Percentiles rank a stretch among this genome's conserved stretches.
Evolutionary conservation across 2,113 vertebrate species (phyloP).

Genomic region (Copsychus sechellarum): DNA sequence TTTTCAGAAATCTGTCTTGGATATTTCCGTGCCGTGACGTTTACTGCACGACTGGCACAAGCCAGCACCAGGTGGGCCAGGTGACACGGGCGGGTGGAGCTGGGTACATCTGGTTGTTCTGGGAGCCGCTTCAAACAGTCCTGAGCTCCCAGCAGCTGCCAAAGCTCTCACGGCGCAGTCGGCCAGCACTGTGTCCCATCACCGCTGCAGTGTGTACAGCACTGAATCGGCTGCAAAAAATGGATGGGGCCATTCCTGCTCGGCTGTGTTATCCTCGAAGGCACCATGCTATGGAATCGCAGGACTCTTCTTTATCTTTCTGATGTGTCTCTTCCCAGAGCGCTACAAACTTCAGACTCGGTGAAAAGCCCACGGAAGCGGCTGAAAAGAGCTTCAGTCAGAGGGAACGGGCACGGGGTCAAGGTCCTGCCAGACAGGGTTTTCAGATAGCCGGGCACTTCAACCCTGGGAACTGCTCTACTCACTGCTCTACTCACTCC

Average conservation of each 20-base stretch:
- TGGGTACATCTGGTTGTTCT: rapidly evolving
- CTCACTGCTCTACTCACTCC: neutral
- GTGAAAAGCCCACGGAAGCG: neutral
- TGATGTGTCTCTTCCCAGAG: rapidly evolving
- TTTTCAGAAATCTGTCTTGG: neutral
- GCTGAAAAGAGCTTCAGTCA: no score
- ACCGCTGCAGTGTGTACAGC: rapidly evolving
- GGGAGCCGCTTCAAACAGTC: rapidly evolving
- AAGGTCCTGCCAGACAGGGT: no score
- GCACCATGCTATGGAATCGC: rapidly evolving
- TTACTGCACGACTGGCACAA: neutral
- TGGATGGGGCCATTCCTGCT: neutral
- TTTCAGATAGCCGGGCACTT: rapidly evolving
- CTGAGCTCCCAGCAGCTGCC: neutral
- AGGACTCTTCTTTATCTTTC: neutral
- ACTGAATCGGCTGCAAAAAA: neutral
- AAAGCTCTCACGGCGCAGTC: rapidly evolving
- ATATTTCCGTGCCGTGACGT: rapidly evolving
- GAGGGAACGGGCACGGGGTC: rapidly evolving
- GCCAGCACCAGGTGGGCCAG: neutral
- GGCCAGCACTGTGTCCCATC: neutral
- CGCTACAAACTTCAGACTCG: rapidly evolving
- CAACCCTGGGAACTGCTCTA: rapidly evolving
- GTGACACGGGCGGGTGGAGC: neutral
- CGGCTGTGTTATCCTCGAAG: rapidly evolving